Conservation (phyloP, 2,797 vertebrate species). For the Agapornis canus region DNA sequence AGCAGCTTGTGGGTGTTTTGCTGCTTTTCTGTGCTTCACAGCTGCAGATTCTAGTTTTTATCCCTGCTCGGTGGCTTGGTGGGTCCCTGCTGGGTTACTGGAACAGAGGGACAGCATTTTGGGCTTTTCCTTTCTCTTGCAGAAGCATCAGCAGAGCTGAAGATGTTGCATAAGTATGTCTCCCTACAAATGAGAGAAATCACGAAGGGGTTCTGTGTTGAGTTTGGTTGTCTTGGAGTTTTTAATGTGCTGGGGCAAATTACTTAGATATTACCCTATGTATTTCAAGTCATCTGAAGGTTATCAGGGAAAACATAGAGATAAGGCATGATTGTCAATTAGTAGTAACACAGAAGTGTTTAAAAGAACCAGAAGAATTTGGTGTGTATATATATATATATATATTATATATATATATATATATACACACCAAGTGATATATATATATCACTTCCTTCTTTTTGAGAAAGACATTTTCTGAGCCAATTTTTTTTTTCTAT, state of each 20-base stretch:
- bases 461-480: background rate
- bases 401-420: background rate
- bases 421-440: too few species aligned
- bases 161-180: background rate
- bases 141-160: background rate
- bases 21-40: background rate
- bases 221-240: background rate
- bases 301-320: background rate
- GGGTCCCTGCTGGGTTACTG: background rate
- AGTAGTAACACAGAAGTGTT: background rate
- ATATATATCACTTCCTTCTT: background rate
- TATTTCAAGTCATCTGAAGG: background rate
- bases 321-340: fast-evolving
- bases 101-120: fast-evolving
- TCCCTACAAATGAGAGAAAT: background rate
- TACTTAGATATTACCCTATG: background rate
- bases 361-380: background rate
- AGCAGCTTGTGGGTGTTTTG: background rate
- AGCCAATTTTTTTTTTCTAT: background rate
- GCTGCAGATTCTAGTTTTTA: slow-evolving; percentile 24
- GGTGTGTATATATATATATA: background rate
- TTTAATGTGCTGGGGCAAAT: background rate
- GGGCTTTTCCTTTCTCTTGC: background rate
- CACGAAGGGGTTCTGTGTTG: fast-evolving
- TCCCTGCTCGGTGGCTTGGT: background rate